Percentiles rank a stretch among this genome's conserved stretches.
Evolutionary conservation across 2,888 invertebrate genomes (phyloP).

Genomic region (Siphlonurus alternatus): DNA sequence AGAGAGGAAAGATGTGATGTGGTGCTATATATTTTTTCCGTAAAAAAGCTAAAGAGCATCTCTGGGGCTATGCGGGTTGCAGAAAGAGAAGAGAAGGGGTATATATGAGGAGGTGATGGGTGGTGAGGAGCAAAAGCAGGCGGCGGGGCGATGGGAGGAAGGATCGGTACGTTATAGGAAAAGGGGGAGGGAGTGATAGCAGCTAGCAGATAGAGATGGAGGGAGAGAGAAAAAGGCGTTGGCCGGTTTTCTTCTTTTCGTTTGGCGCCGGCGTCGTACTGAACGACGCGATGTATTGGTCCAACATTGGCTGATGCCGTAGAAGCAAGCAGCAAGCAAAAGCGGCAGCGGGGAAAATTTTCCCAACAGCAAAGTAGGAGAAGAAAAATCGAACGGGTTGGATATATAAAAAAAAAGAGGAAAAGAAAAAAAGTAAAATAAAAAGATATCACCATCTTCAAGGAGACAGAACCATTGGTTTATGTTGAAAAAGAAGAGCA

Average conservation of each 20-base stretch:
- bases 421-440: background rate
- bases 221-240: background rate
- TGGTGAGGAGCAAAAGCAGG: background rate
- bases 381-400: slow-evolving; percentile 3
- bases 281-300: background rate
- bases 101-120: background rate
- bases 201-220: background rate
- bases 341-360: background rate
- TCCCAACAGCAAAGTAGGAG: background rate
- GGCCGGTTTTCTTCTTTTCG: background rate
- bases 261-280: slow-evolving; percentile 1
- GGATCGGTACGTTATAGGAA: background rate
- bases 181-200: background rate
- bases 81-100: too few relatives aligned
- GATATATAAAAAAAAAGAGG: background rate
- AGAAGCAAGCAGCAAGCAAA: background rate
- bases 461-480: background rate
- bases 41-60: background rate
- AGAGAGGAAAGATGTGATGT: background rate
- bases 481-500: too few relatives aligned
- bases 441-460: background rate
- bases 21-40: background rate
- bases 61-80: too few relatives aligned
- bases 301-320: background rate
- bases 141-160: background rate